Evolutionary conservation across 2,797 vertebrate species (phyloP).

Genomic region (Champsocephalus esox): DNA sequence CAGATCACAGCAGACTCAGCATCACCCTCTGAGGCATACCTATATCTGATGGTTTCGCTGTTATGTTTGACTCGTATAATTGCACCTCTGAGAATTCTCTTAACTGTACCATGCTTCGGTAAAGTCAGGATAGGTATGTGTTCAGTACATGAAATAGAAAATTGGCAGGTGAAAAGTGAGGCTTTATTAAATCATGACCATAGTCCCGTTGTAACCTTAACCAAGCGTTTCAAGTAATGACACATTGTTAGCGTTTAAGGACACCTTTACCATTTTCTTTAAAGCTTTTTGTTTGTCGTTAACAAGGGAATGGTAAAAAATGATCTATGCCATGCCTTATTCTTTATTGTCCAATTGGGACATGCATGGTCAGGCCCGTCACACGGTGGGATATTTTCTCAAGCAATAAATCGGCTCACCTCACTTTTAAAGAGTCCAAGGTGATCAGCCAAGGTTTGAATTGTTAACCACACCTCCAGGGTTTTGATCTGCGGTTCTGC

Average conservation of each 20-base stretch:
- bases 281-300: background rate
- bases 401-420: background rate
- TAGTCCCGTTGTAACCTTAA: background rate
- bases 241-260: background rate
- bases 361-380: background rate
- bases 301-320: background rate
- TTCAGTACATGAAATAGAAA: background rate
- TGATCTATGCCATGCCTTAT: background rate
- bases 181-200: background rate
- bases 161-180: background rate
- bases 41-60: slow-evolving; percentile 11
- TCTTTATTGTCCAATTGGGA: background rate
- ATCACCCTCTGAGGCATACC: background rate
- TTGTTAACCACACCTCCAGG: background rate
- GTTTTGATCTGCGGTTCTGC: background rate
- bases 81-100: slow-evolving; percentile 14
- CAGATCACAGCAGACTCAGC: slow-evolving; percentile 15
- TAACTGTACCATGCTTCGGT: background rate
- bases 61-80: slow-evolving; percentile 31
- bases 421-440: background rate
- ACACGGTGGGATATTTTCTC: background rate
- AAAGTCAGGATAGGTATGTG: background rate
- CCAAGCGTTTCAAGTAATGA: background rate
- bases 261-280: background rate
- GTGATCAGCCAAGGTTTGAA: background rate